Conservation (phyloP, 2,113 vertebrate genomes). For the Oreotrochilus melanogaster region DNA sequence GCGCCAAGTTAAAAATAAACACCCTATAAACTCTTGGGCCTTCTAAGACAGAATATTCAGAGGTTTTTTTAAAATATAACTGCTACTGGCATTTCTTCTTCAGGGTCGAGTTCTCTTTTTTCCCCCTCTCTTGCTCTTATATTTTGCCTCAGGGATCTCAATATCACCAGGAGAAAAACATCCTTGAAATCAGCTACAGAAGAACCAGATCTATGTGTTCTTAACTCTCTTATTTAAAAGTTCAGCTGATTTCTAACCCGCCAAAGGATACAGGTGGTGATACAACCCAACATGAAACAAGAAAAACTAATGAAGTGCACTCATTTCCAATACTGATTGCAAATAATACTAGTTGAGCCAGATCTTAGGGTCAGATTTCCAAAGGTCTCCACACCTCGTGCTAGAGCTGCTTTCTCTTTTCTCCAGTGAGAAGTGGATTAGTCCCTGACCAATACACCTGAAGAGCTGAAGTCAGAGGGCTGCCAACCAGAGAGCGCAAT, state of each 20-base stretch:
- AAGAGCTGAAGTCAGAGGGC: constrained; percentile 7
- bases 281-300: not conserved
- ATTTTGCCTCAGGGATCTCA: not conserved
- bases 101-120: not conserved
- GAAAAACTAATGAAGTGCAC: not conserved
- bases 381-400: not conserved
- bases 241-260: not conserved
- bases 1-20: constrained; percentile 23
- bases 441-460: not conserved
- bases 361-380: constrained; percentile 4
- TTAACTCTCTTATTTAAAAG: not conserved
- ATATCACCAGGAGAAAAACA: not conserved
- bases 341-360: constrained; percentile 11
- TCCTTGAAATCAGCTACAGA: not conserved
- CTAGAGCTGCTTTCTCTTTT: not conserved
- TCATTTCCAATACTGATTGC: constrained; percentile 35
- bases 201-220: not conserved
- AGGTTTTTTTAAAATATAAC: not conserved
- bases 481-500: constrained; percentile 13
- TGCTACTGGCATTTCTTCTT: not conserved
- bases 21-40: not conserved
- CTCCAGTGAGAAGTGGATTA: not conserved
- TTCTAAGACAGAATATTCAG: not conserved
- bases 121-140: not conserved
- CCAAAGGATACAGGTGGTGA: not conserved